Conservation (phyloP, 2,797 vertebrate genomes). For the Mormyrus proboscirostris region DNA sequence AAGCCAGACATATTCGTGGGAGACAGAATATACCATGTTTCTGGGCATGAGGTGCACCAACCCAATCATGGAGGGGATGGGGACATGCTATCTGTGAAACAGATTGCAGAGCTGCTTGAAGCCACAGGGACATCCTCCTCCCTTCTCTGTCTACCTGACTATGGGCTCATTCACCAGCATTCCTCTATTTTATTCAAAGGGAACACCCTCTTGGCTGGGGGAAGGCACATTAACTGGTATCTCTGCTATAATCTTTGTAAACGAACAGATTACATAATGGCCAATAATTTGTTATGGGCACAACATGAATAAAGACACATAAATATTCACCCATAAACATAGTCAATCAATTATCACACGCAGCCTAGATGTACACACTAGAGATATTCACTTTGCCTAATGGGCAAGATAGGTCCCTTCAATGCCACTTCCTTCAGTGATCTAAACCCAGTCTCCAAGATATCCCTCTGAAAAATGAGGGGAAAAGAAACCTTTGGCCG, state of each 20-base stretch:
- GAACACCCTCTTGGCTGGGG: neutral
- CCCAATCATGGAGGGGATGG: neutral
- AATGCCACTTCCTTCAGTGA: neutral
- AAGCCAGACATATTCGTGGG: neutral
- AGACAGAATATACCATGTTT: neutral
- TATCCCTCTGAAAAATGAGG: neutral
- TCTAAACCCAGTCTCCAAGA: neutral
- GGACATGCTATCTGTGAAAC: neutral
- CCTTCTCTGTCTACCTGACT: neutral
- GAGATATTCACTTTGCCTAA: neutral
- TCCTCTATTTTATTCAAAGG: neutral
- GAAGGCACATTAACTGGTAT: neutral
- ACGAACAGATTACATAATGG: neutral
- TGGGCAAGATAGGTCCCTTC: neutral
- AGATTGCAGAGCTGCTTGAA: neutral
- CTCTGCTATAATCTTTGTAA: neutral
- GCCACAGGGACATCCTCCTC: neutral
- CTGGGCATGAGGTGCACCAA: neutral
- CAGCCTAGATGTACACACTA: neutral
- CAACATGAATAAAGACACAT: neutral
- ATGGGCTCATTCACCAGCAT: neutral
- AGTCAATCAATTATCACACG: neutral
- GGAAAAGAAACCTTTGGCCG: neutral
- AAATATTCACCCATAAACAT: neutral
- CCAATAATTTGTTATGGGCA: neutral